These are phyloP conservation scores for Schizotus pectinicornis DNA, from an alignment of 2,888 invertebrate genomes.

Conservation along the genomic window DNA sequence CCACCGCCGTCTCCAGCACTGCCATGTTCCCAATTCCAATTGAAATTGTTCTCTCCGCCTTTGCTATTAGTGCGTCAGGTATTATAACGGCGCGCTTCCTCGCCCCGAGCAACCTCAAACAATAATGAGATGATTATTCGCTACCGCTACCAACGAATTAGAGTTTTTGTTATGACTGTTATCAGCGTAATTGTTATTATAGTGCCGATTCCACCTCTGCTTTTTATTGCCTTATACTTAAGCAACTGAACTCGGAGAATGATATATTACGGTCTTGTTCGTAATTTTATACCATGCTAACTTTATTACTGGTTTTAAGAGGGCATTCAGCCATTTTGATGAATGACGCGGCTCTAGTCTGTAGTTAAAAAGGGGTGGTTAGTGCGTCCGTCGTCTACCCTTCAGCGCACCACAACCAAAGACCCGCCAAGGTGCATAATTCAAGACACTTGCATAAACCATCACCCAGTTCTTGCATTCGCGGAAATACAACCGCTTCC, in stretches of 20 bases:
- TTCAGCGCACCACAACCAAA: too few species aligned
- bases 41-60: conserved; percentile 11
- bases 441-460: too few species aligned
- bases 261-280: conserved; percentile 18
- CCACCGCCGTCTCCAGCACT: not conserved
- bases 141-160: conserved; percentile 23
- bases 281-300: conserved; percentile 29
- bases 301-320: conserved; percentile 28
- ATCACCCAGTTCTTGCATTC: too few species aligned
- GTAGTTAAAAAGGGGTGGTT: conserved; percentile 8
- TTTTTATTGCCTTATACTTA: too few species aligned
- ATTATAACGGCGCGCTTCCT: conserved; percentile 18
- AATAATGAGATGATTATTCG: conserved; percentile 21
- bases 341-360: conserved; percentile 16
- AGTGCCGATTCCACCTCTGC: not conserved
- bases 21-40: conserved; percentile 6
- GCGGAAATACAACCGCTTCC: too few species aligned
- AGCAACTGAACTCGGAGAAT: too few species aligned
- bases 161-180: conserved; percentile 25
- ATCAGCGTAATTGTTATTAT: conserved; percentile 25
- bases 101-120: conserved; percentile 13
- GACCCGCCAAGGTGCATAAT: too few species aligned
- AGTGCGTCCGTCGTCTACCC: too few species aligned
- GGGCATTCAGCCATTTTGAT: conserved; percentile 25
- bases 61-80: not conserved